These are phyloP conservation scores for Eurois occulta DNA, from an alignment of 2,888 invertebrate species.

Conservation along the genomic window DNA sequence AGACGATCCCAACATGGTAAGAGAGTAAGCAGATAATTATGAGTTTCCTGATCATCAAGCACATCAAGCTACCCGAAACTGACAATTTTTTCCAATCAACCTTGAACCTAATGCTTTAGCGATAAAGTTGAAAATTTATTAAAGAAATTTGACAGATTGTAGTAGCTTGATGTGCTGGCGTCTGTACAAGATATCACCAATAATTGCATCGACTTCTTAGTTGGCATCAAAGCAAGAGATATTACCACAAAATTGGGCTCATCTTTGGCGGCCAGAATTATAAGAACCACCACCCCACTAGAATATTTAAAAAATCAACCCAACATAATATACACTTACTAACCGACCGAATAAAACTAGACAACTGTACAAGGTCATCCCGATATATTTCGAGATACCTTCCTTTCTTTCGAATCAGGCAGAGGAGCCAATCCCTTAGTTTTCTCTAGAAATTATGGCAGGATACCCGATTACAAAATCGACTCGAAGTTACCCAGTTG, in stretches of 20 bases:
- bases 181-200: too few relatives aligned
- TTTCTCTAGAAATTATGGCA: not conserved
- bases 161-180: too few relatives aligned
- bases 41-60: too few relatives aligned
- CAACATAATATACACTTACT: constrained; percentile 26
- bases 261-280: not conserved
- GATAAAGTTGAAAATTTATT: too few relatives aligned
- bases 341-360: constrained; percentile 14
- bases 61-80: too few relatives aligned
- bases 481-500: not conserved
- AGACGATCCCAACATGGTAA: not conserved
- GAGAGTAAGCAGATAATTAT: not conserved
- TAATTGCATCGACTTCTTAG: not conserved
- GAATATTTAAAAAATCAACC: not conserved
- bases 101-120: too few relatives aligned
- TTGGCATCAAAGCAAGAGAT: not conserved
- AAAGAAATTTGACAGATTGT: too few relatives aligned
- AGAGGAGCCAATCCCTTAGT: not conserved
- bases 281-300: not conserved
- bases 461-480: not conserved
- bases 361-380: constrained; percentile 23
- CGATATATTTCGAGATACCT: not conserved
- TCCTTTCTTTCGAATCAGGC: not conserved
- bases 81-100: too few relatives aligned
- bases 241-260: constrained; percentile 1